Evolutionary conservation across 53 echinoderm and acorn worm species (phyloP).

Genomic region (Actinopyga echinites): DNA sequence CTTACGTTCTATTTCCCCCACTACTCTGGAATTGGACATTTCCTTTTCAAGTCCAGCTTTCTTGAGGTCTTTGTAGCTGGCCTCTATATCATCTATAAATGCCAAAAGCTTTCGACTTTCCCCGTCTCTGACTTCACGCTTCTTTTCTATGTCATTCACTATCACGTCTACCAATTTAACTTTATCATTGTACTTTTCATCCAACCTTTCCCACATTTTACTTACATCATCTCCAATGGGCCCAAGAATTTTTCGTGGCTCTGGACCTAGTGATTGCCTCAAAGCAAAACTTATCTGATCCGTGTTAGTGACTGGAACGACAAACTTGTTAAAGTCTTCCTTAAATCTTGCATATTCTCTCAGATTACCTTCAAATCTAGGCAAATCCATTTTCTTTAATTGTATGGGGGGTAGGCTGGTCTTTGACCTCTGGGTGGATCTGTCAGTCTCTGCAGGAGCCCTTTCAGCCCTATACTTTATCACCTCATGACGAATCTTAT

Average conservation of each 20-base stretch:
- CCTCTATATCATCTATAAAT: constrained; percentile 34
- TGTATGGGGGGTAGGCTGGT: background rate
- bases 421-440: background rate
- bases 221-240: background rate
- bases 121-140: constrained; percentile 28
- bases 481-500: background rate
- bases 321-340: constrained; percentile 10
- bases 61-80: constrained; percentile 32
- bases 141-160: constrained; percentile 36
- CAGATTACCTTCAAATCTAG: constrained; percentile 1
- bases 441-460: background rate
- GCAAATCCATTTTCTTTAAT: constrained; percentile 21
- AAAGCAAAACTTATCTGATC: constrained; percentile 26
- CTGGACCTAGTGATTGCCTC: background rate
- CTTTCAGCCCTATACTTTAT: background rate
- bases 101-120: constrained; percentile 29
- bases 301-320: background rate
- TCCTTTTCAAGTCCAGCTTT: constrained; percentile 43
- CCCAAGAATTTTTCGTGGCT: constrained; percentile 10
- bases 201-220: constrained; percentile 40
- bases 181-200: constrained; percentile 41
- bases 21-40: constrained; percentile 52
- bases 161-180: constrained; percentile 40
- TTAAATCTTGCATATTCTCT: constrained; percentile 7
- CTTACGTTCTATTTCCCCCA: constrained; percentile 47